Evolutionary conservation across 2,797 vertebrate genomes (phyloP), one percentile per base, ranked within the genome.

Genomic region (Chanos chanos): DNA sequence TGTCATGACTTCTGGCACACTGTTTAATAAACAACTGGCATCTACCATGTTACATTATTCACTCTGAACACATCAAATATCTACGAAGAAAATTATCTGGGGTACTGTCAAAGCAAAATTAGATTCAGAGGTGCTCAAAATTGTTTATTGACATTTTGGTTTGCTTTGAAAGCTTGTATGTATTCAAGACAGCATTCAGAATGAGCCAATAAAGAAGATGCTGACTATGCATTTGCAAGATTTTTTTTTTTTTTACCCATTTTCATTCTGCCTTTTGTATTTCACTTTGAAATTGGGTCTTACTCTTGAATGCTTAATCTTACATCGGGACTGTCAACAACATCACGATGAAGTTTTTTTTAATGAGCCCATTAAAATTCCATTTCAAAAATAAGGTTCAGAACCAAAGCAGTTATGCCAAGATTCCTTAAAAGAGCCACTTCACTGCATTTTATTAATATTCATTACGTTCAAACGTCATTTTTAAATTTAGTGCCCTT

Each of bases 351-450:
- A 74, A 66, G 31, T 19, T 39, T 54, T 71, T n/a, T 70, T 78
- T 80, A 82, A 82, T 85, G 61, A 66, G 60, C 65, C 77, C 72
- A 78, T 85, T 83, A 83, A 75, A 79, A 82, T 84, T 79, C 68
- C 64, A 60, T 73, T 74, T 79, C 60, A 68, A 27, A 13, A 34
- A 61, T 55, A n/a, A n/a, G n/a, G n/a, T n/a, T n/a, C n/a, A n/a
- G n/a, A 52, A 61, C 53, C 61, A 41, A 58, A 49, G 55, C 33
- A 60, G 34, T 68, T 68, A 72, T 72, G 45, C 21, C 66, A 24
- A 31, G 57, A 68, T 21, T 52, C 2, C n/a, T n/a, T n/a, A n/a
- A n/a, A n/a, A n/a, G n/a, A n/a, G n/a, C n/a, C n/a, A n/a, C n/a
- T n/a, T n/a, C n/a, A n/a, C n/a, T n/a, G n/a, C n/a, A n/a, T n/a